Percentiles rank a stretch among this genome's conserved stretches.
phyloP scores from a whole-genome alignment of 2,113 vertebrate genomes.

The Callithrix jacchus region DNA sequence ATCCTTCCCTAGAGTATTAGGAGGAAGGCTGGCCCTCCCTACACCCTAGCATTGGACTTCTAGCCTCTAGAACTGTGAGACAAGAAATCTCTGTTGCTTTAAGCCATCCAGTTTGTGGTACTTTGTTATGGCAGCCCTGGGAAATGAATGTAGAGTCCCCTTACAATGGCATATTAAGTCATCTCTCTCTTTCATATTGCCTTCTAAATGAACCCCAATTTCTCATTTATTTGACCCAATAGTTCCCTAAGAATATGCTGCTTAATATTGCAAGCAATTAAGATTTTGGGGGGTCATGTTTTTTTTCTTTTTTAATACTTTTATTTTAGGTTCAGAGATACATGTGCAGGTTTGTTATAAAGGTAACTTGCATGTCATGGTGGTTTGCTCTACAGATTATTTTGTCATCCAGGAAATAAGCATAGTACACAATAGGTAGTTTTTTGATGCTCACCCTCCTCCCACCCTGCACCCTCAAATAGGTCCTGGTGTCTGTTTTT shows the following conservation, averaged over 20 bases:
- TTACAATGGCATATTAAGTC: neutral
- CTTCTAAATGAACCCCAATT: neutral
- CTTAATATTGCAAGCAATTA: slow-evolving; percentile 9
- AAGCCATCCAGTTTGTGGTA: neutral
- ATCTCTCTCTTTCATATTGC: neutral
- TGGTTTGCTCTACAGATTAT: too few species aligned
- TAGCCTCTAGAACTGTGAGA: neutral
- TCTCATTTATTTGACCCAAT: neutral
- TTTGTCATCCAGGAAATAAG: too few species aligned
- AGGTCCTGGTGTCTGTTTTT: too few species aligned
- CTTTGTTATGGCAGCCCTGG: neutral
- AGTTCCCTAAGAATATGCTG: neutral
- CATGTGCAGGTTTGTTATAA: too few species aligned
- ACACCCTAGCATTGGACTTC: neutral
- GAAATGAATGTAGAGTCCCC: neutral
- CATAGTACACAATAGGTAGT: too few species aligned
- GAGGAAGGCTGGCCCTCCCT: neutral
- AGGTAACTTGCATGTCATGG: too few species aligned
- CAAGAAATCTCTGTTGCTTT: neutral
- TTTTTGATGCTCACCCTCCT: too few species aligned
- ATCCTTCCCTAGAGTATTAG: neutral
- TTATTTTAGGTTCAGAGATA: too few species aligned
- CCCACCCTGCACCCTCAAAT: too few species aligned
- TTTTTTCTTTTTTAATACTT: neutral
- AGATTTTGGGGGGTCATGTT: neutral